A percentile compares a stretch with the other conserved stretches of the same genome.
phyloP scores from a whole-genome alignment of 2,888 invertebrate species.

The Chaetoderma sp. region DNA sequence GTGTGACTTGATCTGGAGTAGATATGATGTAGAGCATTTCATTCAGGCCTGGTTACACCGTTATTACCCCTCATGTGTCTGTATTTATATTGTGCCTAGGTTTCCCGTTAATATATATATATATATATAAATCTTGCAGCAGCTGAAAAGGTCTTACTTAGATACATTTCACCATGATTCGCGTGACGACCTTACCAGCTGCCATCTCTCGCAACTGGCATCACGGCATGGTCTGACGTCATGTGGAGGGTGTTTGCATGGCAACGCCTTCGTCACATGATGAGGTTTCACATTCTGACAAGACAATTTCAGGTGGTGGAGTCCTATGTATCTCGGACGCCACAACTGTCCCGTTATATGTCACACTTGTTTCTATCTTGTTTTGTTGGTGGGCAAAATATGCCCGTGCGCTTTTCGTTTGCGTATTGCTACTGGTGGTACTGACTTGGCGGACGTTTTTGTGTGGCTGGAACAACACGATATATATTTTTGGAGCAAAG shows the following conservation, averaged over 20 bases:
- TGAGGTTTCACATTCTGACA: constrained; percentile 51
- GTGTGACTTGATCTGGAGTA: too few species aligned
- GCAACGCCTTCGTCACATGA: constrained; percentile 49
- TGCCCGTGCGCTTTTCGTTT: constrained; percentile 35
- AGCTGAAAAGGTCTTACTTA: background rate
- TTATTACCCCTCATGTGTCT: too few species aligned
- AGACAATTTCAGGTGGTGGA: constrained; percentile 45
- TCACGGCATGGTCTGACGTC: too few species aligned
- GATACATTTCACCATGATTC: background rate
- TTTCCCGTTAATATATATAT: background rate
- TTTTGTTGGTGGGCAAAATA: background rate
- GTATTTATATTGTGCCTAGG: background rate
- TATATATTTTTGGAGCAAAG: constrained; percentile 80
- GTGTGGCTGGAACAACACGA: constrained; percentile 80
- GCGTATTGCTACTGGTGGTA: constrained; percentile 37
- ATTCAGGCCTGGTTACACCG: too few species aligned
- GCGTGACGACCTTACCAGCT: too few species aligned
- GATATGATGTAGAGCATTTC: background rate
- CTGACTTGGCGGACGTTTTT: constrained; percentile 78
- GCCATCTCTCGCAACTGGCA: background rate
- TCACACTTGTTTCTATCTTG: constrained; percentile 4
- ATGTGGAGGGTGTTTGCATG: constrained; percentile 30
- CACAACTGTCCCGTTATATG: constrained; percentile 4
- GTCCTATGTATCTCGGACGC: constrained; percentile 3
- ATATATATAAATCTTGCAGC: background rate